phyloP scores from a whole-genome alignment of 2,888 invertebrate genomes.

The Podotricha telesiphe region DNA sequence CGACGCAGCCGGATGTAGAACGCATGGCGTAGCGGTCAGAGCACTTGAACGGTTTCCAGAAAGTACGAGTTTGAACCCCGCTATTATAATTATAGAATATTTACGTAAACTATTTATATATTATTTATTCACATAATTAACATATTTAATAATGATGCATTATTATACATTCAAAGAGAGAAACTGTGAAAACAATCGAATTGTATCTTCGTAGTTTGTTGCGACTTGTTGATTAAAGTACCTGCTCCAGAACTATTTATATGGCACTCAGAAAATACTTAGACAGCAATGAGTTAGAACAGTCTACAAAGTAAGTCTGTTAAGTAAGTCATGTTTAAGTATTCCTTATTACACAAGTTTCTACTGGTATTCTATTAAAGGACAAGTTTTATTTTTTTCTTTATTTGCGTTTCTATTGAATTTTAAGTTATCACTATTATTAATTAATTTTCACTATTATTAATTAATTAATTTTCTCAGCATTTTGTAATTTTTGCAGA shows the following conservation, averaged over 20 bases:
- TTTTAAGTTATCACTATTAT: too few relatives aligned
- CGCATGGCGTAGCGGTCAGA: too few relatives aligned
- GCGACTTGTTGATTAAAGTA: constrained; percentile 19
- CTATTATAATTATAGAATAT: too few relatives aligned
- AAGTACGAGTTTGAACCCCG: too few relatives aligned
- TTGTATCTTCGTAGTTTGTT: constrained; percentile 15
- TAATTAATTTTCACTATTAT: too few relatives aligned
- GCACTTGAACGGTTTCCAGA: too few relatives aligned
- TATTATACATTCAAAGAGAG: constrained; percentile 11
- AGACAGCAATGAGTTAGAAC: constrained; percentile 15
- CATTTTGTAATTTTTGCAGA: too few relatives aligned
- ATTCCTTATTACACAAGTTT: not conserved
- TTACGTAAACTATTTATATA: too few relatives aligned
- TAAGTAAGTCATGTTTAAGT: constrained; percentile 1
- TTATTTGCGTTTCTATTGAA: not conserved
- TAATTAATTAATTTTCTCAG: too few relatives aligned
- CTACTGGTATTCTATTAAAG: not conserved
- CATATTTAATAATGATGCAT: constrained; percentile 2
- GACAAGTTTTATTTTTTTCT: not conserved
- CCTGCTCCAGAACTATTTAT: constrained; percentile 17
- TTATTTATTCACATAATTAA: not conserved
- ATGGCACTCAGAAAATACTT: constrained; percentile 17
- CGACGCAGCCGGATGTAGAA: too few relatives aligned
- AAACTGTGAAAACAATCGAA: constrained; percentile 17
- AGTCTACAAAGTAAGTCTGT: constrained; percentile 13